Percentiles rank a stretch among this genome's conserved stretches.
Conservation (phyloP, 2,797 vertebrate genomes). For the Pangasius larnaudii region DNA sequence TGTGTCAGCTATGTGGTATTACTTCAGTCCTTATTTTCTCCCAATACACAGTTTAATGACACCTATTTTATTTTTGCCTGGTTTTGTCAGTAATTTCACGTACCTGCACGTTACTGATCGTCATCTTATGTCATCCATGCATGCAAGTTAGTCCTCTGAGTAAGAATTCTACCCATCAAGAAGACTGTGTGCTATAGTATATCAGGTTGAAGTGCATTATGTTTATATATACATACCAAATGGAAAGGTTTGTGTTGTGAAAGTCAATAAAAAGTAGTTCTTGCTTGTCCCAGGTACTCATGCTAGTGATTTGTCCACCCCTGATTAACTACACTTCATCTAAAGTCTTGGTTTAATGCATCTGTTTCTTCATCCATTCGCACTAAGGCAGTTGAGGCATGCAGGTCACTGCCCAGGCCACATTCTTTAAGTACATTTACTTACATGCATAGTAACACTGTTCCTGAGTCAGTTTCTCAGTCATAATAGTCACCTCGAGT, state of each 20-base stretch:
- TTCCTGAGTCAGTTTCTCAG: background rate
- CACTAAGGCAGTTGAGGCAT: background rate
- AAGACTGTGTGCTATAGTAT: background rate
- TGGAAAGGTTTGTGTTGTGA: background rate
- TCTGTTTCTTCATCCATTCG: background rate
- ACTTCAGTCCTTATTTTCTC: no score
- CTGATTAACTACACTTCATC: background rate
- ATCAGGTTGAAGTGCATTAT: background rate
- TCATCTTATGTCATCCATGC: background rate
- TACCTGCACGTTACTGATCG: background rate
- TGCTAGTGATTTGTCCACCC: background rate
- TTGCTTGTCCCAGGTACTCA: background rate
- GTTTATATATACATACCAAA: background rate
- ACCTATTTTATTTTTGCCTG: background rate
- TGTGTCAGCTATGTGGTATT: no score
- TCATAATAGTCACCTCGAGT: conserved; percentile 6
- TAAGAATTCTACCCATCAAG: background rate
- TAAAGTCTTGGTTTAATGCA: background rate
- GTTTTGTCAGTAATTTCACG: background rate
- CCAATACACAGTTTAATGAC: background rate
- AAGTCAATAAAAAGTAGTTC: background rate
- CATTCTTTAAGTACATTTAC: conserved; percentile 21
- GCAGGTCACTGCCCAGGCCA: conserved; percentile 30
- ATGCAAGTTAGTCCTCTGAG: background rate
- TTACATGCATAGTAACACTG: background rate